phyloP scores from a whole-genome alignment of 2,113 vertebrate species.

The Neotoma lepida region DNA sequence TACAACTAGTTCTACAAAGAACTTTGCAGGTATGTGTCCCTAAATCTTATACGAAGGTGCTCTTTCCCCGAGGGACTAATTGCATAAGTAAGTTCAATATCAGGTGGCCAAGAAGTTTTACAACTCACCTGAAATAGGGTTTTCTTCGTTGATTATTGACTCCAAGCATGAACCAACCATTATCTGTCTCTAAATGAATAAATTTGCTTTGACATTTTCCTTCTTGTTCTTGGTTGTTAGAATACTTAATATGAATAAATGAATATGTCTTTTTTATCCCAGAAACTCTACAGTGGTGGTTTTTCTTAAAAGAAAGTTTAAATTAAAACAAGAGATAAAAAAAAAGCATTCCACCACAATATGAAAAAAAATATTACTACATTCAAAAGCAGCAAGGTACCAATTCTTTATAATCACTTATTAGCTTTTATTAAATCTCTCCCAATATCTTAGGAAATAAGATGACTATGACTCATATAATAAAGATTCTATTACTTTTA shows the following conservation, averaged over 20 bases:
- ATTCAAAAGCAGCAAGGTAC: background rate
- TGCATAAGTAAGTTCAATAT: conserved; percentile 29
- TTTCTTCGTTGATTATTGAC: background rate
- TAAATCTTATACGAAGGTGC: background rate
- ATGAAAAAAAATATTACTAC: background rate
- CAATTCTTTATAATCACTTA: background rate
- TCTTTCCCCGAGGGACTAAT: background rate
- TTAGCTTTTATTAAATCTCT: background rate
- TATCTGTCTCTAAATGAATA: background rate
- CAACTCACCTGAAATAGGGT: background rate
- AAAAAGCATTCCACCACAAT: background rate
- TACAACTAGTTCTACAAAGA: conserved; percentile 32
- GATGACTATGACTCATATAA: background rate
- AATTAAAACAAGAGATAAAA: conserved; percentile 45
- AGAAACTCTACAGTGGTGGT: conserved; percentile 1
- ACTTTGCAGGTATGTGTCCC: background rate
- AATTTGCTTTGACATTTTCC: conserved; percentile 40
- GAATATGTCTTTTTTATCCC: conserved; percentile 24
- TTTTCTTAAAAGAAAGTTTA: conserved; percentile 53
- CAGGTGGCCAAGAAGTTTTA: background rate
- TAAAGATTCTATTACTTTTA: conserved; percentile 13
- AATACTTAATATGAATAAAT: conserved; percentile 24
- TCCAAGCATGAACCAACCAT: background rate
- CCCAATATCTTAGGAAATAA: background rate
- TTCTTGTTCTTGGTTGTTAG: background rate